A percentile compares a stretch with the other conserved stretches of the same genome.
Evolutionary conservation across 2,888 invertebrate species (phyloP).

Genomic region (Suillia variegata): DNA sequence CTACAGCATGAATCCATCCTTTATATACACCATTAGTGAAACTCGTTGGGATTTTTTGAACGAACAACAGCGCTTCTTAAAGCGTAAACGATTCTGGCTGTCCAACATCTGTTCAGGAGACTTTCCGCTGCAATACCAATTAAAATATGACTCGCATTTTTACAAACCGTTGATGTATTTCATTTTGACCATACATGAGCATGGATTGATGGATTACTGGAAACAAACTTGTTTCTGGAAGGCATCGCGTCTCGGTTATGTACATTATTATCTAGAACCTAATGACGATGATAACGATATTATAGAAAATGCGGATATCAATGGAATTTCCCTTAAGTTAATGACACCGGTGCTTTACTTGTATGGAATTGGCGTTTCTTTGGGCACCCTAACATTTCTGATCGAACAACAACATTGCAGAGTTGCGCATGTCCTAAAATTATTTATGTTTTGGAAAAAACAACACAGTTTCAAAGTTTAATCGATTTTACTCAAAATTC

Average conservation of each 20-base stretch:
- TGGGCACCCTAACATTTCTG: not conserved
- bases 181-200: not conserved
- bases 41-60: conserved; percentile 37
- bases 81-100: conserved; percentile 37
- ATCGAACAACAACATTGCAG: too few species aligned
- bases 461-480: too few species aligned
- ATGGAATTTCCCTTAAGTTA: not conserved
- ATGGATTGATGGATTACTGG: not conserved
- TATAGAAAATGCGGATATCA: not conserved
- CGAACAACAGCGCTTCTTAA: conserved; percentile 37
- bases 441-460: too few species aligned
- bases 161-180: not conserved
- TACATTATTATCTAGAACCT: not conserved
- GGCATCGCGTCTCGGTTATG: not conserved
- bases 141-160: conserved; percentile 44
- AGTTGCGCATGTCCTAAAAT: too few species aligned
- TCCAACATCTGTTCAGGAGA: conserved; percentile 39
- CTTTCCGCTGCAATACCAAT: conserved; percentile 39
- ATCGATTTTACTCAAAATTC: too few species aligned
- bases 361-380: not conserved
- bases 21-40: conserved; percentile 39
- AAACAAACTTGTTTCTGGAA: not conserved
- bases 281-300: not conserved
- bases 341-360: not conserved
- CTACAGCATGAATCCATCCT: conserved; percentile 26